Percentiles rank a stretch among this genome's conserved stretches.
Conservation (phyloP, 2,888 invertebrate species). For the Dolichomitus sp. region DNA sequence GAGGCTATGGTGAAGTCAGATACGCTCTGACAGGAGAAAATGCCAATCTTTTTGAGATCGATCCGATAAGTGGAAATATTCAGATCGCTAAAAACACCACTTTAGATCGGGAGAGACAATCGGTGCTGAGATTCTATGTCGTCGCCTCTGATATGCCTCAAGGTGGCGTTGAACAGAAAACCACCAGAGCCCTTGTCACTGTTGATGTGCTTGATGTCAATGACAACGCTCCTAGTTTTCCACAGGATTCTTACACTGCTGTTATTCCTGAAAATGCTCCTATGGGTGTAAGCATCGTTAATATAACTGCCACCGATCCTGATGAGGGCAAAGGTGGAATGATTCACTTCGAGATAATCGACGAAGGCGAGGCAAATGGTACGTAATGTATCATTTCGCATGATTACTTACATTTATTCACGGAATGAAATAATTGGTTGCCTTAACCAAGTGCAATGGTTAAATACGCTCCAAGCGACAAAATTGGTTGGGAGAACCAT, state of each 20-base stretch:
- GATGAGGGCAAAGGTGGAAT: conserved; percentile 92
- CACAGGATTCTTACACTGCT: conserved; percentile 89
- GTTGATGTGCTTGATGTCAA: conserved; percentile 93
- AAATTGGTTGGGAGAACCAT: no score
- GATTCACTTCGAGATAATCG: conserved; percentile 91
- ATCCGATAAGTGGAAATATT: conserved; percentile 90
- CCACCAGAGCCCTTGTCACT: conserved; percentile 89
- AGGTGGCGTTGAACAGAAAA: conserved; percentile 90
- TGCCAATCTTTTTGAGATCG: conserved; percentile 91
- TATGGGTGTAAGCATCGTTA: conserved; percentile 89
- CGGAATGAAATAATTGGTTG: no score
- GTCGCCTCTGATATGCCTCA: conserved; percentile 92
- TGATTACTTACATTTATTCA: no score
- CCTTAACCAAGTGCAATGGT: no score
- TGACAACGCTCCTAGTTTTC: conserved; percentile 92
- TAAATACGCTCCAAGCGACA: no score
- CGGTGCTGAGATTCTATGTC: conserved; percentile 90
- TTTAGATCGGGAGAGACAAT: conserved; percentile 92
- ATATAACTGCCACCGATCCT: conserved; percentile 91
- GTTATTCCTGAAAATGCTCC: conserved; percentile 93
- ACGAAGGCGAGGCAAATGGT: conserved; percentile 92
- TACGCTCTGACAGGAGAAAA: conserved; percentile 92
- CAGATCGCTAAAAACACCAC: conserved; percentile 89
- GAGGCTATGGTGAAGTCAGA: conserved; percentile 90
- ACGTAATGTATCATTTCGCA: conserved; percentile 63